A percentile compares a stretch with the other conserved stretches of the same genome.
Conservation (phyloP, 1,140 invertebrate genomes). For the Nasonia vitripennis region DNA sequence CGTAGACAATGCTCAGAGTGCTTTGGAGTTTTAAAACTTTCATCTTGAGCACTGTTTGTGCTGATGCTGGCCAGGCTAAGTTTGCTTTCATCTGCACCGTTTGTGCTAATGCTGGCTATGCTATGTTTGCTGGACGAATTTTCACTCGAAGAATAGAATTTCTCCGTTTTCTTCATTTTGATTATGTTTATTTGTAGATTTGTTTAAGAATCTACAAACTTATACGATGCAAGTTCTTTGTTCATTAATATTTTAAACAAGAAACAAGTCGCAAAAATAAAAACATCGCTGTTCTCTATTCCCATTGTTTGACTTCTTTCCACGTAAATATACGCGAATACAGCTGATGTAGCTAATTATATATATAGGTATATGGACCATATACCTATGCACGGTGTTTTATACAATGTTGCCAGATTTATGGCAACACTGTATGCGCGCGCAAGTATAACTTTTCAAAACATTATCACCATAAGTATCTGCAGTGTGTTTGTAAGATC, state of each 20-base stretch:
- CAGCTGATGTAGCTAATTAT: too few species aligned
- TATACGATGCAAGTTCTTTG: neutral
- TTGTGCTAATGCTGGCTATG: conserved; percentile 28
- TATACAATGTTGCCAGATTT: too few species aligned
- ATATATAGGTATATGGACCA: too few species aligned
- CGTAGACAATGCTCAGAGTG: conserved; percentile 88
- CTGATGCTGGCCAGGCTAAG: conserved; percentile 12
- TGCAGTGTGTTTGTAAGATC: too few species aligned
- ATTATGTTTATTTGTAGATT: neutral
- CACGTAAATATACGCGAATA: neutral
- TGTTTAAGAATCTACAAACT: neutral
- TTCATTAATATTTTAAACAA: conserved; percentile 8
- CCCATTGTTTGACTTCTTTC: conserved; percentile 7
- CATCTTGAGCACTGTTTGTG: conserved; percentile 77
- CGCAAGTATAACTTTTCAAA: conserved; percentile 7
- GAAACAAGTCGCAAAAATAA: conserved; percentile 24
- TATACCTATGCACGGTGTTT: too few species aligned
- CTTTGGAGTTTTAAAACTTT: conserved; percentile 85
- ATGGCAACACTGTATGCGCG: neutral
- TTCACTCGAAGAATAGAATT: conserved; percentile 26
- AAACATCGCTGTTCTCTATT: conserved; percentile 11
- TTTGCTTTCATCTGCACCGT: conserved; percentile 80
- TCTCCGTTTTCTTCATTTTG: conserved; percentile 42
- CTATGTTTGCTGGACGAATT: conserved; percentile 37
- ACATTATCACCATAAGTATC: neutral